Evolutionary conservation across 2,888 invertebrate genomes (phyloP), one percentile per base, ranked within the genome.

Genomic region (Scaptomyza caliginosa): DNA sequence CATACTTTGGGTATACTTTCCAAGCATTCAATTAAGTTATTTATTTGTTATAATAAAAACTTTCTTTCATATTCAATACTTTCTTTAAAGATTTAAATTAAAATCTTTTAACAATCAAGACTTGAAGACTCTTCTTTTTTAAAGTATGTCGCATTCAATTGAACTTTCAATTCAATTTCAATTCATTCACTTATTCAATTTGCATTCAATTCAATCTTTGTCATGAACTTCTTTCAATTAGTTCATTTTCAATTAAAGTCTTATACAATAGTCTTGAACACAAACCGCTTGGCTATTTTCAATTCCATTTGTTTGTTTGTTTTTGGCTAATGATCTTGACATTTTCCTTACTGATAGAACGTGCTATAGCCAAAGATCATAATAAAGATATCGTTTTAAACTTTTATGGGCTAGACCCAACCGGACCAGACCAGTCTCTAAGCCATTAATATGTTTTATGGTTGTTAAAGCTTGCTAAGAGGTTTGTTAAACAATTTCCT

Each of bases 291-390:
- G 10, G 1, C 16, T 19, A 24, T 36, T 45, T 23, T 45, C 21
- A 10, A 42, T 26, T 59, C 3, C 17, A 0, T 48, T 48, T 39
- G 24, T 30, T 43, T 11, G 34, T 39, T 38, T 39, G 8, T 49
- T 58, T 66, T 60, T 32, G 2, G 42, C 26, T 84, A 77, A 62
- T 67, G 74, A 63, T 70, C 80, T 81, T 81, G 87, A 81, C 85
- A 81, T 84, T 81, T 69, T 69, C 63, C 59, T 59, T 60, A 65
- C 72, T 56, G 67, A 62, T 66, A 57, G 52, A 84, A 81, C 87
- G 52, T 69, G 87, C 85, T 85, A 43, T 74, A 58, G 57, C 19
- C n/a, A 46, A 10, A 32, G 23, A 55, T 40, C n/a, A 6, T 19
- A 34, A 52, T 62, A 34, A 39, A 64, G 67, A 74, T 63, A 62